Conservation (phyloP, 2,888 invertebrate genomes). For the Troglohyphantes excavatus region DNA sequence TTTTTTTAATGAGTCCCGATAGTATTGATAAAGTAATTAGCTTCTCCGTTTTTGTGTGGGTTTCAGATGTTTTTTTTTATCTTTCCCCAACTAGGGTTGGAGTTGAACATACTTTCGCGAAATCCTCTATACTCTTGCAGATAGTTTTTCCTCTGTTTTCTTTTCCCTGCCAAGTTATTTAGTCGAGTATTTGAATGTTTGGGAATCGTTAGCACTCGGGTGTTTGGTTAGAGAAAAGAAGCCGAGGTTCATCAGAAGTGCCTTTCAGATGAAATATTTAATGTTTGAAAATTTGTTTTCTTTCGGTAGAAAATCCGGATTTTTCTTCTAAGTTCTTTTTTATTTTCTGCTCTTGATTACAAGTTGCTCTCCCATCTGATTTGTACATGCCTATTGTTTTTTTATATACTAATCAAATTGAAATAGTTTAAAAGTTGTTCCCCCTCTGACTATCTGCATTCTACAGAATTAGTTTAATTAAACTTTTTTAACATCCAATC, state of each 20-base stretch:
- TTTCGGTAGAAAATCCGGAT: too few species aligned
- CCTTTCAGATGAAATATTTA: not conserved
- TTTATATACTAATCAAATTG: too few species aligned
- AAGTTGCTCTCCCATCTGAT: too few species aligned
- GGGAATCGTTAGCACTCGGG: conserved; percentile 35
- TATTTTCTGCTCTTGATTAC: too few species aligned
- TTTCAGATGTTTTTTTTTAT: not conserved
- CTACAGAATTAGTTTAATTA: too few species aligned
- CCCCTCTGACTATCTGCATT: too few species aligned
- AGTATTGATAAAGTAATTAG: conserved; percentile 78
- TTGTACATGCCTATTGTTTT: too few species aligned
- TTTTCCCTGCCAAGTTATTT: not conserved
- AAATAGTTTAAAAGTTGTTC: too few species aligned
- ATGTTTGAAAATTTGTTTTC: not conserved
- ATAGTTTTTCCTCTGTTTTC: conserved; percentile 21
- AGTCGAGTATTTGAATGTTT: conserved; percentile 28
- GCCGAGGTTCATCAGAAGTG: not conserved
- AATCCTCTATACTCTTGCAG: too few species aligned
- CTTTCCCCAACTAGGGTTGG: not conserved
- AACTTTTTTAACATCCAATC: too few species aligned
- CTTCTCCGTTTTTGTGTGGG: conserved; percentile 39
- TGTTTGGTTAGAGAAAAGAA: not conserved
- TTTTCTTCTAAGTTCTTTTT: too few species aligned
- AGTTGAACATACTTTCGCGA: conserved; percentile 18
- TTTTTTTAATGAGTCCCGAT: conserved; percentile 72